Evolutionary conservation across 2,888 invertebrate genomes (phyloP).

Genomic region (Chrysodeixis includens): DNA sequence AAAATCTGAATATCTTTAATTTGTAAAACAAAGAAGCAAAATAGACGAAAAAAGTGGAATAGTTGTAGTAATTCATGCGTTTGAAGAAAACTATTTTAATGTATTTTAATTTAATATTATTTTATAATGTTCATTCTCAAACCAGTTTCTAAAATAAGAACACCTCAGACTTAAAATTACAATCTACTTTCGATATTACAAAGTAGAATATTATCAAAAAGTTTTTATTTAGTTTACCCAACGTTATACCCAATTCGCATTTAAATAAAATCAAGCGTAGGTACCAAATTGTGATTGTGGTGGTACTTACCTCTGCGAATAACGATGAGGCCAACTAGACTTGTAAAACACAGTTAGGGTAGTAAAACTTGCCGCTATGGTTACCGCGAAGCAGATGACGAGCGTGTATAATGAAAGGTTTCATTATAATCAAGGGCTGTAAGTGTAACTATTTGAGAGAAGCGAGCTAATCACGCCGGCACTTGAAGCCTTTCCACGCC

Average conservation of each 20-base stretch:
- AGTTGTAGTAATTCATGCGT: not conserved
- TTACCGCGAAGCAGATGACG: slow-evolving; percentile 37
- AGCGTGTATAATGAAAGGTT: slow-evolving; percentile 63
- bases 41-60: no score
- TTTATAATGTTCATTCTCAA: not conserved
- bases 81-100: no score
- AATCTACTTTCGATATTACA: not conserved
- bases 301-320: slow-evolving; percentile 33
- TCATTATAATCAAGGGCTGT: slow-evolving; percentile 71
- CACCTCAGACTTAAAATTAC: not conserved
- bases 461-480: slow-evolving; percentile 76
- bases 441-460: slow-evolving; percentile 67
- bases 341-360: slow-evolving; percentile 45
- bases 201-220: not conserved
- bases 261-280: slow-evolving; percentile 23
- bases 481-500: slow-evolving; percentile 79
- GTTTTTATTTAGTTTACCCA: not conserved
- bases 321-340: slow-evolving; percentile 42
- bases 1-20: not conserved
- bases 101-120: no score
- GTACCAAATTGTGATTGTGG: slow-evolving; percentile 27
- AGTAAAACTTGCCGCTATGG: slow-evolving; percentile 22
- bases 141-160: not conserved
- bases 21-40: not conserved
- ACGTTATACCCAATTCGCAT: slow-evolving; percentile 16